Percentiles rank a stretch among this genome's conserved stretches.
These are phyloP conservation scores for Meliscaeva auricollis DNA, from an alignment of 2,888 invertebrate genomes.

Conservation along the genomic window DNA sequence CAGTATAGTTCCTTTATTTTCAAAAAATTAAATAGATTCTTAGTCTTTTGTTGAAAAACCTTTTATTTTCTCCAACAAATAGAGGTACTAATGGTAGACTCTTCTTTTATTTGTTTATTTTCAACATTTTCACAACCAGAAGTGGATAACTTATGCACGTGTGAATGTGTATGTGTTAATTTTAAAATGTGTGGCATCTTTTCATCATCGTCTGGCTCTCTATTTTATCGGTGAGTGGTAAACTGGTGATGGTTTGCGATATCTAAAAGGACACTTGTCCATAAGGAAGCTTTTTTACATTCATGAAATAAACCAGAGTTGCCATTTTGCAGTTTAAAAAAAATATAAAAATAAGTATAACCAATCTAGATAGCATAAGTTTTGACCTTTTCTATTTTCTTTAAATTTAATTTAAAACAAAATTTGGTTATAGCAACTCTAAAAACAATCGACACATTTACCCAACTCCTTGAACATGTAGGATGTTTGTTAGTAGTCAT, in stretches of 20 bases:
- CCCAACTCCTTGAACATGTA: neutral
- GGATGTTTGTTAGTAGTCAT: conserved; percentile 18
- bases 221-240: conserved; percentile 25
- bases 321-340: neutral
- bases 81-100: too few relatives aligned
- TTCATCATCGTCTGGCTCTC: conserved; percentile 11
- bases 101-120: too few relatives aligned
- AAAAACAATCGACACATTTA: conserved; percentile 15
- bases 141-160: too few relatives aligned
- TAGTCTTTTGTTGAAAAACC: too few relatives aligned
- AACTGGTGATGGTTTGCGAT: conserved; percentile 1
- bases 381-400: neutral
- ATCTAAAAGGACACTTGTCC: conserved; percentile 53
- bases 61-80: too few relatives aligned
- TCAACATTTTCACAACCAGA: too few relatives aligned
- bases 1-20: too few relatives aligned
- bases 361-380: too few relatives aligned
- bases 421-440: neutral
- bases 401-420: neutral
- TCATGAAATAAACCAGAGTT: neutral
- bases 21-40: too few relatives aligned
- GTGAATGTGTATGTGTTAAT: neutral
- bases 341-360: too few relatives aligned
- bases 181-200: conserved; percentile 9
- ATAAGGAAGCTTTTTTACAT: neutral